Percentiles rank a stretch among this genome's conserved stretches.
Evolutionary conservation across 2,888 invertebrate species (phyloP).

Genomic region (Aphidius colemani): DNA sequence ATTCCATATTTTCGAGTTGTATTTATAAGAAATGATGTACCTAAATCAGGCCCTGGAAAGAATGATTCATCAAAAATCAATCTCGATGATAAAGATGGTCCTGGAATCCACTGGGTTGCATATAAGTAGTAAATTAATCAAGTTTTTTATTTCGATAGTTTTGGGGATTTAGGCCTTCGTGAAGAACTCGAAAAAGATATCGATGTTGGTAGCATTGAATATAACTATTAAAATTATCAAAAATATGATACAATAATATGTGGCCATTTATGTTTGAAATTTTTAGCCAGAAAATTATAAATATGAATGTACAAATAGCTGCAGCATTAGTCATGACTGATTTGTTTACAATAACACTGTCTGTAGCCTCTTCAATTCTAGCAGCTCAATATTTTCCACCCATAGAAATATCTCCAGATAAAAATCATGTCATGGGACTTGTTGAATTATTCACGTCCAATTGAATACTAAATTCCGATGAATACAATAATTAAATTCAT

Average conservation of each 20-base stretch:
- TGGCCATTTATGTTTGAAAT: constrained; percentile 25
- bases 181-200: constrained; percentile 10
- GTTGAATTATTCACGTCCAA: constrained; percentile 43
- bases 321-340: constrained; percentile 18
- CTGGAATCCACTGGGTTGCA: constrained; percentile 28
- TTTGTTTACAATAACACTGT: constrained; percentile 42
- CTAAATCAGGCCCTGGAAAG: no score
- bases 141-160: constrained; percentile 25
- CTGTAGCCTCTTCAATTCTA: constrained; percentile 36
- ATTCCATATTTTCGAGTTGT: no score
- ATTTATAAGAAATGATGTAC: no score
- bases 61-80: constrained; percentile 30
- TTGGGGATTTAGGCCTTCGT: constrained; percentile 16
- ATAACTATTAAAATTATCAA: constrained; percentile 20
- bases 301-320: background rate
- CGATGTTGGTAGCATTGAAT: constrained; percentile 21
- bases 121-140: constrained; percentile 9
- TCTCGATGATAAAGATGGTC: constrained; percentile 19
- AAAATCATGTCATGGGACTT: constrained; percentile 41
- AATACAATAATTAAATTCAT: constrained; percentile 38
- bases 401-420: constrained; percentile 36
- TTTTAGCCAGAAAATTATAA: constrained; percentile 5
- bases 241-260: constrained; percentile 19
- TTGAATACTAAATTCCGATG: constrained; percentile 38
- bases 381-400: constrained; percentile 20